Evolutionary conservation across 2,797 vertebrate species (phyloP).

Genomic region (Sebastes goodei): DNA sequence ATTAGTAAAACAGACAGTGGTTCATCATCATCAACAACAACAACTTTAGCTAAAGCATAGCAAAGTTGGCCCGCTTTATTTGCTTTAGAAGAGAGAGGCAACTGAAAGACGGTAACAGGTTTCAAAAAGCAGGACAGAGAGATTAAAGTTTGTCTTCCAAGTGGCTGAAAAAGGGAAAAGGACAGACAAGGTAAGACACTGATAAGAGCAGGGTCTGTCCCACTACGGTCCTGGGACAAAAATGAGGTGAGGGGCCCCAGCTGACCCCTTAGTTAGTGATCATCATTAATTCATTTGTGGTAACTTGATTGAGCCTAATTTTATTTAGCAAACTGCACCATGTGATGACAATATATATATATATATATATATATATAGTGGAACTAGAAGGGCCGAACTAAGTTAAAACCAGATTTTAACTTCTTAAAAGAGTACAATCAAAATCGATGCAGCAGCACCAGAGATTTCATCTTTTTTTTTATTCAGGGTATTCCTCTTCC

Average conservation of each 20-base stretch:
- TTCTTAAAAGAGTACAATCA: not conserved
- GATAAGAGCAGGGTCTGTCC: not conserved
- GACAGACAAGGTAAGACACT: not conserved
- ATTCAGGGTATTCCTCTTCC: not conserved
- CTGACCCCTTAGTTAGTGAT: not conserved
- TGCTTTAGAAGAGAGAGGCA: not conserved
- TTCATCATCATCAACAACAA: not conserved
- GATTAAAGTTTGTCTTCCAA: not conserved
- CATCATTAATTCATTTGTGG: not conserved
- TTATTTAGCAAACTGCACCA: not conserved
- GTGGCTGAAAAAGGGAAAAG: not conserved
- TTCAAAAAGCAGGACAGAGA: not conserved
- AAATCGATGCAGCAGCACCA: not conserved
- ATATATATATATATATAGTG: too few relatives aligned
- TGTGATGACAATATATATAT: not conserved
- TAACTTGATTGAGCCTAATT: not conserved
- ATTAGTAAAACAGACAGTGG: not conserved
- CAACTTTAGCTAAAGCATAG: not conserved
- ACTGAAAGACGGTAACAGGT: not conserved
- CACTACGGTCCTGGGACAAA: not conserved
- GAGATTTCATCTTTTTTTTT: too few relatives aligned
- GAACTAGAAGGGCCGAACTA: not conserved
- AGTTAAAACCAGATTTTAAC: not conserved
- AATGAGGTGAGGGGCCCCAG: not conserved
- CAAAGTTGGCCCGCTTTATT: not conserved